Evolutionary conservation across 1,140 invertebrate genomes (phyloP), one percentile per base, ranked within the genome.

Genomic region (Solen grandis): DNA sequence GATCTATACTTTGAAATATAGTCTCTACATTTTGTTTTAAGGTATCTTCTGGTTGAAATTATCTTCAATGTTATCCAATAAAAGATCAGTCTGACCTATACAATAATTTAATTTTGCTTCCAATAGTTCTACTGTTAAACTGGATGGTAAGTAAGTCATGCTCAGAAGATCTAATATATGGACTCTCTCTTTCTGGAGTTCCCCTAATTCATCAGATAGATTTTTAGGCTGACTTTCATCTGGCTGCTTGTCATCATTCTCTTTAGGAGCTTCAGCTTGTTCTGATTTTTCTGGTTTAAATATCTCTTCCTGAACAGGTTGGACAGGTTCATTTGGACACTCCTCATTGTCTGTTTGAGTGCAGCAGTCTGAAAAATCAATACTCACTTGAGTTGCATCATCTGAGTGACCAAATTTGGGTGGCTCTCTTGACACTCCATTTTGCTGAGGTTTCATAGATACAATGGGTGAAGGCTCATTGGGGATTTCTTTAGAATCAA

Each of bases 71-170:
- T 77, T 73, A 16, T 86, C 60, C 19, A 88, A 73, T 5, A 88
- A 68, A 3, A 81, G 59, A 60, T 88, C 87, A 13, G 87, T 87
- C 70, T 88, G 87, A 25, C 87, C 87, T 65, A 88, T 83, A 41
- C 66, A 72, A 68, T 88, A 86, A 63, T 88, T 87, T 22, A 88
- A 74, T 62, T 88, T 85, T 8, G 86, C 86, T 70, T 88, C 87
- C 0, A 85, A 69, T 63, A 88, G 50, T 75, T 88, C 86, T 4
- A 86, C 78, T 65, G 82, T 85, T 14, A 88, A 36, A 46, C 84
- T 86, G 14, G 84, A 82, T 29, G 87, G 87, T 4, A 88, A 62
- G 52, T 84, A 74, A 22, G 55, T 75, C 31, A 84, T 41, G 27
- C 62, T 79, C 8, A 88, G 77, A 5, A 88, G 70, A 63, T 88